phyloP scores from a whole-genome alignment of 2,888 invertebrate species.

The Eupelmus urozonus region DNA sequence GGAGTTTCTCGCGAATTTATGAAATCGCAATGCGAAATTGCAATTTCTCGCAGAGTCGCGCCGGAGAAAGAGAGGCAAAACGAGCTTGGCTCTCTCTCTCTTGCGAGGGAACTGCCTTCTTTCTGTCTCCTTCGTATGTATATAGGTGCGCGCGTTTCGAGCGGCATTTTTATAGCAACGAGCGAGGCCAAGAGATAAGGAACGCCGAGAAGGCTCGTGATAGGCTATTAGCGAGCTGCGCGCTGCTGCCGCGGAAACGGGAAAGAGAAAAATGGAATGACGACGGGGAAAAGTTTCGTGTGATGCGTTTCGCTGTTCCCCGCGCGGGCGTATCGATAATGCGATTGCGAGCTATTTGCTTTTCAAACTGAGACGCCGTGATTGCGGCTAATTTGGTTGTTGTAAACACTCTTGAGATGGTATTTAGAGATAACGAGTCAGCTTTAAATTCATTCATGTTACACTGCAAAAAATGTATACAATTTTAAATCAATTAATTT shows the following conservation, averaged over 20 bases:
- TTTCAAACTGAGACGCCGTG: too few relatives aligned
- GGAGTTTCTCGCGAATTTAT: conserved; percentile 67
- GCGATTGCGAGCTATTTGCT: too few relatives aligned
- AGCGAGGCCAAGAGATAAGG: conserved; percentile 30
- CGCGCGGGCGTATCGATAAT: too few relatives aligned
- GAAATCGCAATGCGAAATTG: conserved; percentile 70
- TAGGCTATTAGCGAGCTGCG: conserved; percentile 33
- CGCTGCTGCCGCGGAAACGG: background rate
- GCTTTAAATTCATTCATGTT: too few relatives aligned
- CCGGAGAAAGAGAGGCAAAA: background rate
- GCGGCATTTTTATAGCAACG: conserved; percentile 5
- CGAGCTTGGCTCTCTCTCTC: background rate
- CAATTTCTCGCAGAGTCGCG: conserved; percentile 64
- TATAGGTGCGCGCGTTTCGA: too few relatives aligned
- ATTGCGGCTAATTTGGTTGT: too few relatives aligned
- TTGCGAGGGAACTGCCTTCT: background rate
- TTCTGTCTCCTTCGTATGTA: too few relatives aligned
- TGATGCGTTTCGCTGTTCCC: background rate
- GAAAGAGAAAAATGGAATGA: background rate
- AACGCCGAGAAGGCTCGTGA: background rate
- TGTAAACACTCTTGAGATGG: too few relatives aligned
- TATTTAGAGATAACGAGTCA: too few relatives aligned
- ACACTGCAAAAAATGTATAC: too few relatives aligned
- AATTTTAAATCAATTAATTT: too few relatives aligned
- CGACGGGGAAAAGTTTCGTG: background rate